phyloP scores from a whole-genome alignment of 2,797 vertebrate species.

The Enteromius trimaculatus region DNA sequence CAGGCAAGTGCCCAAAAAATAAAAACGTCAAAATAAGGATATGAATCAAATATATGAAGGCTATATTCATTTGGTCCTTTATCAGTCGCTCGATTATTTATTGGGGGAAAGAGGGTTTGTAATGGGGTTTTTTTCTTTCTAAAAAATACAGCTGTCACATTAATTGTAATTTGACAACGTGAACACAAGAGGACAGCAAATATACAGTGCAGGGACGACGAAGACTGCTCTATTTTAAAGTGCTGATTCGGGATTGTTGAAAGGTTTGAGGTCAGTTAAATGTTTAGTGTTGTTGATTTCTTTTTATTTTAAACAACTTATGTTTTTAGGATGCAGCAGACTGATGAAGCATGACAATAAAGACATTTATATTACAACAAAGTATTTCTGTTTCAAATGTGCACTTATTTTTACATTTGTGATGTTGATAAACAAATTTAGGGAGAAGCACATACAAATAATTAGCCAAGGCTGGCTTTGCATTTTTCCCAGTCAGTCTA shows the following conservation, averaged over 20 bases:
- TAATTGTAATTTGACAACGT: neutral
- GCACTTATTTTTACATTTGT: neutral
- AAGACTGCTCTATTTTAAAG: neutral
- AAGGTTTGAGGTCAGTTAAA: neutral
- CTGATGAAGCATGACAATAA: neutral
- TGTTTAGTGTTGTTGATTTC: neutral
- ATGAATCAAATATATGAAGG: neutral
- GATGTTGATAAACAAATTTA: too few species aligned
- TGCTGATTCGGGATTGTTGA: neutral
- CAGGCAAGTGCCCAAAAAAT: neutral
- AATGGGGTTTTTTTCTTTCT: too few species aligned
- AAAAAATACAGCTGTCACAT: neutral
- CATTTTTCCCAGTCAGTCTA: too few species aligned
- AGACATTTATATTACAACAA: neutral
- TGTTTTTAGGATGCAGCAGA: neutral
- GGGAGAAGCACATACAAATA: too few species aligned
- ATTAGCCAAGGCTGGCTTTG: too few species aligned
- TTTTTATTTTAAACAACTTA: neutral
- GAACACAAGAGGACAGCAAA: conserved; percentile 37
- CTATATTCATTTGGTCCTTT: neutral
- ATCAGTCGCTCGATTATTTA: neutral
- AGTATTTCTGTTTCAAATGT: neutral
- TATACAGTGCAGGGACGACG: neutral
- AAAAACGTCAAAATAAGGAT: neutral
- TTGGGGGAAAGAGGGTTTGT: neutral